A percentile compares a stretch with the other conserved stretches of the same genome.
These are phyloP conservation scores for Odontomyia ornata DNA, from an alignment of 2,888 invertebrate genomes.

Conservation along the genomic window DNA sequence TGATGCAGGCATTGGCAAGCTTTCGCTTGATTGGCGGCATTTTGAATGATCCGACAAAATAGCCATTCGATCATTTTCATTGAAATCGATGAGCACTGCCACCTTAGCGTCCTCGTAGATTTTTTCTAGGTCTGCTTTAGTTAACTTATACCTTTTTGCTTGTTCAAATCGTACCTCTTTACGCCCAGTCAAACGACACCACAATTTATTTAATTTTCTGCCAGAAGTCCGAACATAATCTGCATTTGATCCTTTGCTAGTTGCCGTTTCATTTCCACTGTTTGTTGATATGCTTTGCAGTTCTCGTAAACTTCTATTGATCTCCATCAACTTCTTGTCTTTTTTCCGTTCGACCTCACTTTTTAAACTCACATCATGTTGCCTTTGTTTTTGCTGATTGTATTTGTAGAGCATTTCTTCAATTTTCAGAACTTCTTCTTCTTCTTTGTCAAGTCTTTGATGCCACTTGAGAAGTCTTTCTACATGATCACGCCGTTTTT, in stretches of 20 bases:
- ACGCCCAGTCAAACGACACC: conserved; percentile 64
- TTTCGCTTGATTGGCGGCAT: neutral
- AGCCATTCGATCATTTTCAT: conserved; percentile 50
- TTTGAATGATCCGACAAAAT: conserved; percentile 31
- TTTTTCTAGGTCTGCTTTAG: conserved; percentile 61
- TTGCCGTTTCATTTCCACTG: neutral
- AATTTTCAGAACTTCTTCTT: conserved; percentile 65
- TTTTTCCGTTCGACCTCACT: conserved; percentile 49
- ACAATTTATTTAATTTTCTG: conserved; percentile 63
- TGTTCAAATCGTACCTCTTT: conserved; percentile 62
- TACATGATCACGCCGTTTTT: conserved; percentile 65
- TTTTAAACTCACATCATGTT: too few species aligned
- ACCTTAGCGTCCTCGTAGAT: conserved; percentile 64
- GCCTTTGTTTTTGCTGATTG: conserved; percentile 48
- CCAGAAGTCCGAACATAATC: conserved; percentile 58
- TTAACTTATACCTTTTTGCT: conserved; percentile 61
- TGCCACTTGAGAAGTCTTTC: conserved; percentile 68
- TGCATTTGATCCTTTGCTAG: neutral
- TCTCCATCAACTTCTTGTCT: conserved; percentile 57
- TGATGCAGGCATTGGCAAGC: neutral
- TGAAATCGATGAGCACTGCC: conserved; percentile 56
- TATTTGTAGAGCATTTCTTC: conserved; percentile 60
- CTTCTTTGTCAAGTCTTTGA: conserved; percentile 67
- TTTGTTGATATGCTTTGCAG: conserved; percentile 54
- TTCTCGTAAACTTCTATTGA: conserved; percentile 58